Evolutionary conservation across 2,797 vertebrate genomes (phyloP), one percentile per base, ranked within the genome.

Genomic region (Emydoidea blandingii): DNA sequence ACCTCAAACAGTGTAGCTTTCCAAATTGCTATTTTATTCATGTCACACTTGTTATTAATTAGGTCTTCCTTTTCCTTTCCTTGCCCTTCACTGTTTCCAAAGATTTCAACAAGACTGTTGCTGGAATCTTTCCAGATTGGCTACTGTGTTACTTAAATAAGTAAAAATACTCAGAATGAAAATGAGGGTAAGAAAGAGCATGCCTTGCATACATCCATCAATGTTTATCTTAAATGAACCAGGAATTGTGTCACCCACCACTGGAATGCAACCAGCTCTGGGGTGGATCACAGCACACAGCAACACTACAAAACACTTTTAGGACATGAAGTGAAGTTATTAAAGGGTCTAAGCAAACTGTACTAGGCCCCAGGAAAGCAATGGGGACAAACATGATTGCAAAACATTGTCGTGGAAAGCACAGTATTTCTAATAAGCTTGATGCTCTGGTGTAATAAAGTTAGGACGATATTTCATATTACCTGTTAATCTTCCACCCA

Each of bases 321-420:
- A 49, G 9, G 8, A 52, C 4, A 5, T 0, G 3, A 14, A 68
- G 3, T 2, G 27, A 85, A 5, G 5, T 0, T 91, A 49, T 44
- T 44, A 37, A 78, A 91, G 6, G 21, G 50, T 84, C 6, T 59
- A 82, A 92, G 3, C 2, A 7, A 88, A 16, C 1, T 31, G 34
- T 44, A 27, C 3, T 12, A 10, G 9, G 8, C 2, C 65, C 5
- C 31, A 53, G 44, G 6, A 47, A 31, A 34, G 2, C 14, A 18
- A 52, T 72, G 79, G 6, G 1, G 12, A 1, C 1, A 78, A 47
- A 44, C 29, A 16, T 37, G 37, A 11, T n/a, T 65, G n/a, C 12
- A 37, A 11, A 37, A 29, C 80, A 81, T 79, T 0, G 2, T 56
- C 29, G 29, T 44, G n/a, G 8, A 56, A 44, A 90, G 21, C 5